Conservation (phyloP, 2,113 vertebrate species). For the Dissostichus mawsoni region DNA sequence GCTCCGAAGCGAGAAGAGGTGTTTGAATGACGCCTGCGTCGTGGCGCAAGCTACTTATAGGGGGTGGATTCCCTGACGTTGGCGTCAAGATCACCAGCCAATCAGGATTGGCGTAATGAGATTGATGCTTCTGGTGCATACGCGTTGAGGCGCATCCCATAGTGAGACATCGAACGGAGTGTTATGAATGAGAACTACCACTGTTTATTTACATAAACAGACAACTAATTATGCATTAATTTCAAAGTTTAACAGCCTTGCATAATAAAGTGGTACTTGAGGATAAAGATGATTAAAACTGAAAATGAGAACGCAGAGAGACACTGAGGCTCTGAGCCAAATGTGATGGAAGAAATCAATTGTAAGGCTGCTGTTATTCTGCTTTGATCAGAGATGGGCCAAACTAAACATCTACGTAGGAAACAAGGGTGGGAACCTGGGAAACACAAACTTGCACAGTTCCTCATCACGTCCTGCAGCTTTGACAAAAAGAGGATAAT, state of each 20-base stretch:
- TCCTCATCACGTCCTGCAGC: conserved; percentile 10
- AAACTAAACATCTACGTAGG: conserved; percentile 35
- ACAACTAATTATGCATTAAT: conserved; percentile 33
- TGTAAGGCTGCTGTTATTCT: conserved; percentile 43
- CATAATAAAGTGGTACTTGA: conserved; percentile 52
- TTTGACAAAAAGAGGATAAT: conserved; percentile 28
- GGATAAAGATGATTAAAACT: conserved; percentile 57
- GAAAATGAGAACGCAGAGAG: conserved; percentile 40
- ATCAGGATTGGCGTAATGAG: too few relatives aligned
- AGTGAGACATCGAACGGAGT: too few relatives aligned
- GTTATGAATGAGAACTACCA: too few relatives aligned
- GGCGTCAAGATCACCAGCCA: too few relatives aligned
- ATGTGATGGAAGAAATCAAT: conserved; percentile 27
- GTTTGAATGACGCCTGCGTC: too few relatives aligned
- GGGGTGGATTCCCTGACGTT: too few relatives aligned
- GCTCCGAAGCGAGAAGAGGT: too few relatives aligned
- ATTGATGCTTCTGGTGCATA: too few relatives aligned
- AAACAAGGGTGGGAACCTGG: conserved; percentile 28
- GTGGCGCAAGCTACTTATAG: too few relatives aligned
- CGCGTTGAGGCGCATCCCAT: too few relatives aligned
- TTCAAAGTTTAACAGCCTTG: conserved; percentile 38
- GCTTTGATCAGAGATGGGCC: conserved; percentile 30
- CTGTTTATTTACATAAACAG: conserved; percentile 27
- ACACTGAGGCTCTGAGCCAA: conserved; percentile 26
- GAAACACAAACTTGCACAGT: neutral